Evolutionary conservation across 2,113 vertebrate species (phyloP).

Genomic region (Platycercus adscitus): DNA sequence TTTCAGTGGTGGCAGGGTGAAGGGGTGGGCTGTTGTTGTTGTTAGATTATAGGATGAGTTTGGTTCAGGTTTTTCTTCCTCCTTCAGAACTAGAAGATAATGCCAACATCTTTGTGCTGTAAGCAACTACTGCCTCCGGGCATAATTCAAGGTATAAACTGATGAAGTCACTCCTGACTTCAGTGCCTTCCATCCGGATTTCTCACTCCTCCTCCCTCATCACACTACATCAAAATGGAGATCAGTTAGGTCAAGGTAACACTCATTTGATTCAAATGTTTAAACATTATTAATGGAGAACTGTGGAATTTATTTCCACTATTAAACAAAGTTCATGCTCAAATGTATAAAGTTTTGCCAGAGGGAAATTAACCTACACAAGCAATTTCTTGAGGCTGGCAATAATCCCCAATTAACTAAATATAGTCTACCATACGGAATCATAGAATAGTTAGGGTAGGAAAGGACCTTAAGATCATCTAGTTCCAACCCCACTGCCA

Average conservation of each 20-base stretch:
- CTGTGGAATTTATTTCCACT: slow-evolving; percentile 15
- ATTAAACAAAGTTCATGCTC: not conserved
- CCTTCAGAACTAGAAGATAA: not conserved
- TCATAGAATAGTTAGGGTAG: no score
- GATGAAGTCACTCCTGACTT: not conserved
- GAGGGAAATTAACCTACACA: not conserved
- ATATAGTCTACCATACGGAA: not conserved
- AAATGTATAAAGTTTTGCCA: not conserved
- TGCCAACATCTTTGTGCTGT: not conserved
- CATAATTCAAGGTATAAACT: not conserved
- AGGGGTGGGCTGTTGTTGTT: not conserved
- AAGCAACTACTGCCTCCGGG: not conserved
- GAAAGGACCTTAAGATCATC: no score
- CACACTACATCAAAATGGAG: not conserved
- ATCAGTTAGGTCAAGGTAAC: not conserved
- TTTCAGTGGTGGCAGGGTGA: not conserved
- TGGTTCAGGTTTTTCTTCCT: not conserved
- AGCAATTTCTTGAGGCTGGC: not conserved
- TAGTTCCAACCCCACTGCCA: no score
- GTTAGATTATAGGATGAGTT: not conserved
- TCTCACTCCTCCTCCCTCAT: not conserved
- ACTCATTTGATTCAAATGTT: not conserved
- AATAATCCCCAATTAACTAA: not conserved
- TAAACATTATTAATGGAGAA: slow-evolving; percentile 4
- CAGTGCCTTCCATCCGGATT: not conserved